Base-by-base conservation (phyloP, 2,888 invertebrate genomes). In the Lasioglossum lativentre region DNA sequence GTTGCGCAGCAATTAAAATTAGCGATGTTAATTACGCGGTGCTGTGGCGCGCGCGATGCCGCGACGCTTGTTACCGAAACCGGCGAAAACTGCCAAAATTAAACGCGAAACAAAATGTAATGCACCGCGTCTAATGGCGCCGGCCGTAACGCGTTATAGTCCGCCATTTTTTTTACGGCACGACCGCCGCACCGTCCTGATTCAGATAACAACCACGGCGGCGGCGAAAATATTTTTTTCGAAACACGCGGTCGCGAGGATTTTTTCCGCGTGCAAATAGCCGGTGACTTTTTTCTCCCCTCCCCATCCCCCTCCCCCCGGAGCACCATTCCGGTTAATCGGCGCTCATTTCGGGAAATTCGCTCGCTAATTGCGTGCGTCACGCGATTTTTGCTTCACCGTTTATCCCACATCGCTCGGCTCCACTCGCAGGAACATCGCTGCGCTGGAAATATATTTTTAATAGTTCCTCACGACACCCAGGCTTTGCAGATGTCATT, bases 1-100 rank as follows among this genome's bases (percentile, higher is more conserved):
- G 94, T 94, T 94, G 90, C 91, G 82, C 85, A 88, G 93, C 94
- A 94, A 95, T 95, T 94, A 95, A 95, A 95, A 94, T 95, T 95
- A 94, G 94, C 91, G 92, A 93, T 93, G 94, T 94, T 95, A 94
- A 95, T 95, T 94, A 94, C 92, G 90, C 85, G 85, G 89, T 85
- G 87, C 86, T 91, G 89, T 86, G 85, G 90, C 82, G 73, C n/a
- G 34, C 84, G 90, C 85, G 83, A 89, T 86, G 88, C 86, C 91
- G 89, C 86, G 86, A 90, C 83, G 91, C 93, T 94, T 93, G 94
- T 93, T 93, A 93, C 90, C 86, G n/a, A n/a, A 89, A 82, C 87
- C 86, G 88, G 85, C 88, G 88, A 93, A 93, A 94, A 93, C 90
- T 91, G 92, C 91, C 91, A 91, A 94, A 93, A 94, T 93, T 93